Evolutionary conservation across 35 echinoderm and acorn worm genomes (phyloP).

Genomic region (Stichopus chloronotus): DNA sequence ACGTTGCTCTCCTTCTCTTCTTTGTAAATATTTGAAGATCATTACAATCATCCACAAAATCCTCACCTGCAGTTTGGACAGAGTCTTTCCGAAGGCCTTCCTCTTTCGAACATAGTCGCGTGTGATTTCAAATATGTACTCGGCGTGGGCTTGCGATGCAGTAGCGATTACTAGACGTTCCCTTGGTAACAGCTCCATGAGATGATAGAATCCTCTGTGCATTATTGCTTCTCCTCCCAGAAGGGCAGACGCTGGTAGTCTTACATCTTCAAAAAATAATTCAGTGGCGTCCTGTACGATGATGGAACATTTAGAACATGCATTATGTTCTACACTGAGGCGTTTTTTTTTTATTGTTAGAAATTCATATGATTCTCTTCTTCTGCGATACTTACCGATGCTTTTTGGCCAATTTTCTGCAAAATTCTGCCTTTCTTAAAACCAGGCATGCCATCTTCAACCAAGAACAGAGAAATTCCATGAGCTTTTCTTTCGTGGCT

Average conservation of each 20-base stretch:
- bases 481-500: slow-evolving; percentile 74
- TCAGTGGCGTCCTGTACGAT: slow-evolving; percentile 72
- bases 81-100: slow-evolving; percentile 81
- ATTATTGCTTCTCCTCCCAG: slow-evolving; percentile 52
- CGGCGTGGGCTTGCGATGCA: slow-evolving; percentile 29
- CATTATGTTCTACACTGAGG: too few species aligned
- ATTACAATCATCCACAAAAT: too few species aligned
- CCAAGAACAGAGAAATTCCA: slow-evolving; percentile 80
- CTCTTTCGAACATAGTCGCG: slow-evolving; percentile 73
- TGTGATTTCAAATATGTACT: slow-evolving; percentile 84
- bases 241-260: slow-evolving; percentile 68
- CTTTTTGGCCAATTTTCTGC: slow-evolving; percentile 84
- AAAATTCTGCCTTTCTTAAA: slow-evolving; percentile 79
- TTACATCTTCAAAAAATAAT: slow-evolving; percentile 86
- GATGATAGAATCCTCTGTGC: slow-evolving; percentile 75
- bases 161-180: slow-evolving; percentile 60
- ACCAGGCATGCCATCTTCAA: slow-evolving; percentile 76
- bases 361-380: too few species aligned
- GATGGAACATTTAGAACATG: too few species aligned
- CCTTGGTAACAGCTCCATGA: slow-evolving; percentile 79
- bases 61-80: slow-evolving; percentile 74
- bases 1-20: too few species aligned
- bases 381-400: slow-evolving; percentile 72
- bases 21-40: too few species aligned
- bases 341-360: too few species aligned